These are phyloP conservation scores for Bombyx huttoni DNA, from an alignment of 2,888 invertebrate species.

Conservation along the genomic window DNA sequence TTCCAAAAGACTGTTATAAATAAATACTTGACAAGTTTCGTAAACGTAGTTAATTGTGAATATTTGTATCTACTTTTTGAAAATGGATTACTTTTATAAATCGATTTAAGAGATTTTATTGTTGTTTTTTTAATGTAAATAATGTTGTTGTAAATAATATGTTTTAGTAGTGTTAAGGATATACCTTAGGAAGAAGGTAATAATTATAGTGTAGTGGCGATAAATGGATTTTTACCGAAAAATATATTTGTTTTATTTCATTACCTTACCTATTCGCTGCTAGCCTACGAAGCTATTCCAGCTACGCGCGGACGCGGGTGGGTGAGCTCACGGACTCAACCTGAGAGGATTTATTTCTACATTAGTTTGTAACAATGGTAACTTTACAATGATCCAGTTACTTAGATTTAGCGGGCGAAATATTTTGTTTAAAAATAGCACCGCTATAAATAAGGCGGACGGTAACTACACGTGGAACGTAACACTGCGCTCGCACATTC, in stretches of 20 bases:
- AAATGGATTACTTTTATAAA: constrained; percentile 6
- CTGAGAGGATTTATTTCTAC: too few species aligned
- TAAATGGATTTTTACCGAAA: constrained; percentile 7
- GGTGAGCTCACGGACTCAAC: too few species aligned
- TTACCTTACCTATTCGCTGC: too few species aligned
- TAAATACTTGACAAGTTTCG: constrained; percentile 7
- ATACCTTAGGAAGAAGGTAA: constrained; percentile 33
- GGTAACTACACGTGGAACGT: background rate
- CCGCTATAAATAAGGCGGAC: background rate
- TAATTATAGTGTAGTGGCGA: constrained; percentile 33
- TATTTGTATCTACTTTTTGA: background rate
- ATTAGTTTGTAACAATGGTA: background rate
- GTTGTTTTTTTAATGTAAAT: constrained; percentile 27
- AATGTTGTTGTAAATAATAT: constrained; percentile 36
- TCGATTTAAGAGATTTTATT: constrained; percentile 20
- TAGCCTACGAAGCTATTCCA: too few species aligned
- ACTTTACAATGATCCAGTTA: background rate
- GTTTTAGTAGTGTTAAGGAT: constrained; percentile 41
- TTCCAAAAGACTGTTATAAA: constrained; percentile 22
- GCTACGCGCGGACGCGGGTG: too few species aligned
- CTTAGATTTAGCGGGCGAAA: background rate
- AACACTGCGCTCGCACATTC: background rate
- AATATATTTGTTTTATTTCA: too few species aligned
- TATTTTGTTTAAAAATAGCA: background rate
- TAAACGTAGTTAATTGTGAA: constrained; percentile 4